Percentiles rank a stretch among this genome's conserved stretches.
phyloP scores from a whole-genome alignment of 2,888 invertebrate genomes.

The Apamea epomidion region DNA sequence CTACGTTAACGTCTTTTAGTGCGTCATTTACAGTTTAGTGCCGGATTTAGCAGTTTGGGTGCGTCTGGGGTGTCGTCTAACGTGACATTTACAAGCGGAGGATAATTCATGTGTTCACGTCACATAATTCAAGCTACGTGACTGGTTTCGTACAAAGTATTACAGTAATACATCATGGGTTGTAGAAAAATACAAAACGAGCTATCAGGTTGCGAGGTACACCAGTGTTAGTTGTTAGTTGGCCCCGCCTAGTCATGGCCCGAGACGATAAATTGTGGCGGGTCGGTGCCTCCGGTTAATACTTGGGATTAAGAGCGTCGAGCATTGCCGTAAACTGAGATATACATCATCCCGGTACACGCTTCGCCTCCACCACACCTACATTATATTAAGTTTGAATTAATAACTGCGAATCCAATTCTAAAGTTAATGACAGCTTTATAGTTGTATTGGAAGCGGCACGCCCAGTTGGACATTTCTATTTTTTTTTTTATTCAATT shows the following conservation, averaged over 20 bases:
- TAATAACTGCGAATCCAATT: conserved; percentile 65
- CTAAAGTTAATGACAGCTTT: conserved; percentile 53
- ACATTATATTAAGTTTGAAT: conserved; percentile 68
- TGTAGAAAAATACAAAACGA: conserved; percentile 72
- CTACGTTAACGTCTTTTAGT: conserved; percentile 26
- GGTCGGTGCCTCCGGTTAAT: conserved; percentile 81
- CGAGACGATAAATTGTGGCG: conserved; percentile 80
- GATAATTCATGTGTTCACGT: conserved; percentile 65
- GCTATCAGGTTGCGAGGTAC: conserved; percentile 76
- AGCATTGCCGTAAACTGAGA: conserved; percentile 78
- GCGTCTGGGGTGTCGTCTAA: conserved; percentile 37
- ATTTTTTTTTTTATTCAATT: too few relatives aligned
- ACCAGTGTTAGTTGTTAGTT: conserved; percentile 78
- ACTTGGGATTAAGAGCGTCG: conserved; percentile 81
- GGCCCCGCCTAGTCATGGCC: conserved; percentile 76
- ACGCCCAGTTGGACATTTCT: conserved; percentile 19
- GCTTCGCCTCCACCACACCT: conserved; percentile 66
- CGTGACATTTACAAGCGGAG: conserved; percentile 57
- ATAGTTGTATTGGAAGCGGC: conserved; percentile 29
- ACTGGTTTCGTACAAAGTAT: conserved; percentile 65
- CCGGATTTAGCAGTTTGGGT: conserved; percentile 37
- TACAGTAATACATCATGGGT: conserved; percentile 63
- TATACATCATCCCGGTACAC: conserved; percentile 78
- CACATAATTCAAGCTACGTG: conserved; percentile 66
- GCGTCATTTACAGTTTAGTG: conserved; percentile 42